Evolutionary conservation across 2,888 invertebrate genomes (phyloP), one percentile per base, ranked within the genome.

Genomic region (Stenolophus ochropezus): DNA sequence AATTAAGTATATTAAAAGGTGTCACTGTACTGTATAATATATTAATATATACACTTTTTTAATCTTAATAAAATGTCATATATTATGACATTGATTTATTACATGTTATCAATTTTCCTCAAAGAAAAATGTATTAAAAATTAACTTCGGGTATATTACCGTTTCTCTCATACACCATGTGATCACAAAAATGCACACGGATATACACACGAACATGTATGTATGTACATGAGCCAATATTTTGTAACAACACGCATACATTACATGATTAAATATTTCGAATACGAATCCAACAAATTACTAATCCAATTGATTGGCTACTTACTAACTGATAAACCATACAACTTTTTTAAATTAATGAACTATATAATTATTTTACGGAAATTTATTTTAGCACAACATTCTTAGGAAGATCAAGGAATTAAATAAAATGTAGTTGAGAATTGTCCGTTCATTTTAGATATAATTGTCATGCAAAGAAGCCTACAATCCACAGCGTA

Each of bases 241-340:
- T 58, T 23, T 21, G n/a, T 23, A 58, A 3, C 23, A 0, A 23
- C 58, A 23, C 14, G 58, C 23, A 58, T 23, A 23, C 58, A n/a
- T 51, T 14, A 16, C 51, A 4, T 58, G 58, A 58, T 58, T 11
- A 23, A 23, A 58, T 58, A 58, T n/a, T 58, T 58, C 23, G 21
- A 25, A 58, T 58, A 58, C 23, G 23, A 11, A 58, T 20, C 58
- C 58, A n/a, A 23, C 58, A 58, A 58, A 58, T 58, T 58, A 4
- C 58, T 23, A 23, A 58, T 58, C 23, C 23, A 6, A n/a, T 23
- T 23, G n/a, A 58, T 58, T 58, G 23, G 2, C 21, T 11, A 58
- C n/a, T 25, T n/a, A 58, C 23, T 11, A 5, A 58, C 20, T n/a
- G 21, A 58, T 23, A 16, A 56, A 20, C 20, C 18, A 58, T 11